phyloP scores from a whole-genome alignment of 53 echinoderm and acorn worm species.

The Echinarachnius parma region DNA sequence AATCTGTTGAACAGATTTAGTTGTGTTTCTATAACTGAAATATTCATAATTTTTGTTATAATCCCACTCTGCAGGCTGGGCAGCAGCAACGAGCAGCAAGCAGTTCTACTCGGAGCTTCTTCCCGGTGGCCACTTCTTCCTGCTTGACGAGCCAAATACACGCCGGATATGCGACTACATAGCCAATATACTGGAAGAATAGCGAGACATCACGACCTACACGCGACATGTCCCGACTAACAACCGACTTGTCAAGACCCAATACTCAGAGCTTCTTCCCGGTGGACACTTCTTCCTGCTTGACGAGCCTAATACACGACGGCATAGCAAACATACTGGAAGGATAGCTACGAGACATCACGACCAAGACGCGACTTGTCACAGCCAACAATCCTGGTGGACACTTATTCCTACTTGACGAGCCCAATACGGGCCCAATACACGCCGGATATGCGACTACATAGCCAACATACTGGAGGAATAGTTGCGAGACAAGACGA shows the following conservation, averaged over 20 bases:
- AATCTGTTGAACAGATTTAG: no score
- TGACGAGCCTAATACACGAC: conserved; percentile 22
- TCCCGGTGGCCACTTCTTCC: conserved; percentile 73
- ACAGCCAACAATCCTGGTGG: no score
- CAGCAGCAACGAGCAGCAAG: conserved; percentile 37
- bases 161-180: conserved; percentile 21
- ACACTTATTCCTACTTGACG: conserved; percentile 63
- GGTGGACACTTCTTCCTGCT: conserved; percentile 73
- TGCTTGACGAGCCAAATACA: conserved; percentile 36
- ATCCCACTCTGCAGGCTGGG: no score
- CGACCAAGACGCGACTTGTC: no score
- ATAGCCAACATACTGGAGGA: conserved; percentile 5
- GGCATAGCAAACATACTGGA: no score
- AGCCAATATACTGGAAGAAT: not conserved
- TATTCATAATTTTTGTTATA: no score
- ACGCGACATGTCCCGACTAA: no score
- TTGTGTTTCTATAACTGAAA: no score
- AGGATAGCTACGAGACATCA: no score
- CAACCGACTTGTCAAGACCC: no score
- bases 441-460: conserved; percentile 13
- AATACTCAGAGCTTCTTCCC: conserved; percentile 44
- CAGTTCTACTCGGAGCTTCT: conserved; percentile 42
- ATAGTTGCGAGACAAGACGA: no score
- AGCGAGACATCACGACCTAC: no score
- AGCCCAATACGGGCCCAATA: conserved; percentile 23